Evolutionary conservation across 2,113 vertebrate species (phyloP), one percentile per base, ranked within the genome.

Genomic region (Eublepharis macularius): DNA sequence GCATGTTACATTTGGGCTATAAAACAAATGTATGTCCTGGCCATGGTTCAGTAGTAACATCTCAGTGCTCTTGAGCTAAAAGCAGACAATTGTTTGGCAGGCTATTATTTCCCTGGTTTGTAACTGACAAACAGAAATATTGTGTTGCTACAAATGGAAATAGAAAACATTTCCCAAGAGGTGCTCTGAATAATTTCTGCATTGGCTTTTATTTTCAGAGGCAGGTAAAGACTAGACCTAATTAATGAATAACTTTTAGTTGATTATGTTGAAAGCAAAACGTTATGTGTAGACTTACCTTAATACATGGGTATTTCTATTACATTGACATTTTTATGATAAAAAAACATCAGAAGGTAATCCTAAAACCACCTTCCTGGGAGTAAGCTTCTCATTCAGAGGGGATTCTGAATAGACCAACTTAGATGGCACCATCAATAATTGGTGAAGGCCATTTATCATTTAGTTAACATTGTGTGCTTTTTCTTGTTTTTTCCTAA

Each of bases 211-310:
- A 36, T 69, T 65, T 72, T 7, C 2, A 5, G 41, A 16, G 36
- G 2, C 17, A 81, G 36, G 2, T 4, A 78, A 47, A 45, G 8
- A 60, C 3, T 26, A 47, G 2, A 43, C 39, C 32, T 34, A 57
- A 12, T 73, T 63, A 77, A 41, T 39, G 54, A 85, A 36, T 39
- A 63, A 82, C 17, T 45, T 80, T 14, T 3, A 49, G 2, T 10
- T 49, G 32, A 57, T 54, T 68, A 76, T 43, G 26, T 43, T 13
- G 16, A 66, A 63, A 51, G 1, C 0, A 0, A 92, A 75, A 68
- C 32, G 12, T 84, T 17, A 74, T 34, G 72, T 86, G 73, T 85
- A 89, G 34, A 94, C 92, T 93, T 94, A 95, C 90, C 91, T 92
- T 86, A 78, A 0, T n/a, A 17, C 1, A 49, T 10, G 39, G 26